Evolutionary conservation across 2,888 invertebrate species (phyloP).

Genomic region (Willowsia nigromaculata): DNA sequence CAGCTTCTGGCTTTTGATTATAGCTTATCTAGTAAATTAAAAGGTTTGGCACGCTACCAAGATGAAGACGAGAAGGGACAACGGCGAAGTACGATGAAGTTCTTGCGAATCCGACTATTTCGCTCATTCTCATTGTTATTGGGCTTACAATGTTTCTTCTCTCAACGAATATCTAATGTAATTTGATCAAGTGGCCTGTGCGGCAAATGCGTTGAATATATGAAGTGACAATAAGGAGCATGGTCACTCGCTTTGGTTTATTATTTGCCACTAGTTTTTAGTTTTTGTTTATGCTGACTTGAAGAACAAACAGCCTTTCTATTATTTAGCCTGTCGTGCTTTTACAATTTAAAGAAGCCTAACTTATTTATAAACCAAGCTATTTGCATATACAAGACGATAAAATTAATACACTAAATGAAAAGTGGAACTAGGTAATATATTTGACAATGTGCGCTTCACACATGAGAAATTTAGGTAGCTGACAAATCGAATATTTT

Average conservation of each 20-base stretch:
- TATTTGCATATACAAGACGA: neutral
- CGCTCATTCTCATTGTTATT: neutral
- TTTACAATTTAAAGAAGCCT: too few species aligned
- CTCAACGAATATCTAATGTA: slow-evolving; percentile 4
- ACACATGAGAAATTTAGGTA: neutral
- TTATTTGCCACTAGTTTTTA: neutral
- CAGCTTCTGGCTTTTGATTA: slow-evolving; percentile 51
- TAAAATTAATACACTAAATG: neutral
- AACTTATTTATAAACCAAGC: too few species aligned
- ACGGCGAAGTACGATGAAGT: neutral
- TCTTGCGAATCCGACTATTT: neutral
- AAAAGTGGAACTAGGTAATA: neutral
- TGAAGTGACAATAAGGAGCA: slow-evolving; percentile 24
- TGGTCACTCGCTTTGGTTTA: neutral
- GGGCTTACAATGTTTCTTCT: neutral
- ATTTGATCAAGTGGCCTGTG: slow-evolving; percentile 23
- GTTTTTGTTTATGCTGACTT: neutral
- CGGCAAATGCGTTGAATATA: neutral
- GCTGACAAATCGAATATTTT: neutral
- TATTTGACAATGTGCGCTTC: neutral
- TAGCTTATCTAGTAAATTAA: slow-evolving; percentile 58
- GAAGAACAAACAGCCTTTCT: neutral
- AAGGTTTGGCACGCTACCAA: slow-evolving; percentile 53
- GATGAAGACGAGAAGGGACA: neutral
- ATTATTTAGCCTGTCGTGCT: neutral